Evolutionary conservation across 2,797 vertebrate species (phyloP).

Genomic region (Bovichtus variegatus): DNA sequence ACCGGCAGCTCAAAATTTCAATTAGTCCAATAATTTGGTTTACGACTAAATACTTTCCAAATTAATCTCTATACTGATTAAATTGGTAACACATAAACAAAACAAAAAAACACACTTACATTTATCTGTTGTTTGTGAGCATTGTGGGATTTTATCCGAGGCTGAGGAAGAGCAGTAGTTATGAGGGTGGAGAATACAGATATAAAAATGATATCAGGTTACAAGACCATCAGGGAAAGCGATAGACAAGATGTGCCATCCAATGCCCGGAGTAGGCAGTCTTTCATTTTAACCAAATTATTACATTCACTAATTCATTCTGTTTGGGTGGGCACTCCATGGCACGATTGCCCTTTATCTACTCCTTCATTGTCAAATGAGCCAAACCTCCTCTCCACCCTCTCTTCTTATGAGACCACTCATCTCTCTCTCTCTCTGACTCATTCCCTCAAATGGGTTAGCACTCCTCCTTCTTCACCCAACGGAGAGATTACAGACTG

Average conservation of each 20-base stretch:
- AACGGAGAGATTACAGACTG: constrained; percentile 57
- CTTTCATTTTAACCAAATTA: constrained; percentile 15
- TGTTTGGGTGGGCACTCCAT: background rate
- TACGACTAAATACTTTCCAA: too few relatives aligned
- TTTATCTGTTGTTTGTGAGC: background rate
- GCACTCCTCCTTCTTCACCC: constrained; percentile 58
- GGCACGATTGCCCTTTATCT: constrained; percentile 27
- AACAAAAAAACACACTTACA: too few relatives aligned
- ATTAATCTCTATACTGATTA: too few relatives aligned
- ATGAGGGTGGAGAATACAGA: background rate
- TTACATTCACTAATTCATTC: background rate
- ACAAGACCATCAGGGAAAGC: constrained; percentile 4
- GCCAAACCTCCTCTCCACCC: constrained; percentile 36
- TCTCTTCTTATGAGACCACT: constrained; percentile 30
- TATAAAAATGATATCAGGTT: background rate
- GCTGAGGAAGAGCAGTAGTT: background rate
- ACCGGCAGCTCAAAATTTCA: too few relatives aligned
- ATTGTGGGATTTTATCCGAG: background rate
- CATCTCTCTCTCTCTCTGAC: constrained; percentile 60
- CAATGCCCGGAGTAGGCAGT: background rate
- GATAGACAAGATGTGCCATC: background rate
- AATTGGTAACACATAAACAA: background rate
- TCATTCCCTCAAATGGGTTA: constrained; percentile 58
- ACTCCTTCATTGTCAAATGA: constrained; percentile 47
- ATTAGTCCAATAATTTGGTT: too few relatives aligned